A percentile compares a stretch with the other conserved stretches of the same genome.
These are phyloP conservation scores for Rhea pennata DNA, from an alignment of 2,113 vertebrate species.

Conservation along the genomic window DNA sequence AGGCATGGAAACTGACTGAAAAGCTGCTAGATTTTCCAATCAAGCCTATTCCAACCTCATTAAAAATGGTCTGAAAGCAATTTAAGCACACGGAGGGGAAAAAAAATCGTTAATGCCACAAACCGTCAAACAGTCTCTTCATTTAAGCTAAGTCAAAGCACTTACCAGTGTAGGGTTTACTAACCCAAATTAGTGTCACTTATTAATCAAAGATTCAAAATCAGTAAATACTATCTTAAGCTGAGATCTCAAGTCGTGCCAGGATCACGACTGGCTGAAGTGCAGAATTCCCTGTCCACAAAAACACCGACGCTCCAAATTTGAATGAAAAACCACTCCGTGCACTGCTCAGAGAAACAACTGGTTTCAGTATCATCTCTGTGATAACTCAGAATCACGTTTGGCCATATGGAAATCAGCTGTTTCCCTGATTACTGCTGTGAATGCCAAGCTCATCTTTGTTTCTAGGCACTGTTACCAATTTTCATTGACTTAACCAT, in stretches of 20 bases:
- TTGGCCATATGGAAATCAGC: background rate
- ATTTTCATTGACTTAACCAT: background rate
- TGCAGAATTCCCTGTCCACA: background rate
- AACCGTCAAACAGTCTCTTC: background rate
- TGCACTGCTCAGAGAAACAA: background rate
- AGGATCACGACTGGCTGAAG: background rate
- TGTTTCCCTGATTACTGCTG: background rate
- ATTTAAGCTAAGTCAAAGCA: background rate
- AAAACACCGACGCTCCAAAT: background rate
- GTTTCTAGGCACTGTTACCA: background rate
- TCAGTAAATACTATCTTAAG: background rate
- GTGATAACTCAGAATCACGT: background rate
- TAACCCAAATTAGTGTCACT: background rate
- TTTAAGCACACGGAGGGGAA: background rate
- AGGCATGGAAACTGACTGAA: conserved; percentile 8
- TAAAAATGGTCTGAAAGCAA: conserved; percentile 14
- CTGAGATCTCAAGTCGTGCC: background rate
- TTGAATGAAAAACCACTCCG: background rate
- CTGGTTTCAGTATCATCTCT: background rate
- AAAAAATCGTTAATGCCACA: background rate
- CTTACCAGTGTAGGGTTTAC: background rate
- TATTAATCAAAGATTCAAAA: conserved; percentile 1
- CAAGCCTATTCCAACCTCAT: background rate
- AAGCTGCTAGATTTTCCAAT: conserved; percentile 41
- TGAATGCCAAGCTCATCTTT: background rate